Evolutionary conservation across 2,113 vertebrate genomes (phyloP).

Genomic region (Pholis gunnellus): DNA sequence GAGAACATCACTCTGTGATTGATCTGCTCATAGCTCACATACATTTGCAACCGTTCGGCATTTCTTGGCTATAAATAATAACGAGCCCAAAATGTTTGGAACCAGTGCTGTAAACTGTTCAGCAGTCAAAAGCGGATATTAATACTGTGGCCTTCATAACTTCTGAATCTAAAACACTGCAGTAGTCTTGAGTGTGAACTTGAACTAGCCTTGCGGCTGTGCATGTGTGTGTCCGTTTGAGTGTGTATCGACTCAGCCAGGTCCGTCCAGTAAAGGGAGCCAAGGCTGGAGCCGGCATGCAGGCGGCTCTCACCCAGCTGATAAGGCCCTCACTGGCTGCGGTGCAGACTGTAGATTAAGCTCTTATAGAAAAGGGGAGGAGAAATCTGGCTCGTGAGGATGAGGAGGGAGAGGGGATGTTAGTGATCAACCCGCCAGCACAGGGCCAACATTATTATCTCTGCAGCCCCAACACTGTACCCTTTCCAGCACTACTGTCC

Average conservation of each 20-base stretch:
- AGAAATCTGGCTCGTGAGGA: slow-evolving; percentile 58
- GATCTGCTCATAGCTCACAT: neutral
- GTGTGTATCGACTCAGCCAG: slow-evolving; percentile 41
- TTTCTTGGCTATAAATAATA: slow-evolving; percentile 2
- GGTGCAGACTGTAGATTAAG: slow-evolving; percentile 67
- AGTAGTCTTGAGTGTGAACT: slow-evolving; percentile 35
- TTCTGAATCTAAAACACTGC: slow-evolving; percentile 1
- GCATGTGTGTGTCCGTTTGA: slow-evolving; percentile 1
- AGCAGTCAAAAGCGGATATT: neutral
- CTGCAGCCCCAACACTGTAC: slow-evolving; percentile 29
- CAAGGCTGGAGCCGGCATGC: slow-evolving; percentile 56
- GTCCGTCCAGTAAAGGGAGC: slow-evolving; percentile 50
- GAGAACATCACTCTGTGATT: neutral
- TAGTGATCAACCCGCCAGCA: slow-evolving; percentile 44
- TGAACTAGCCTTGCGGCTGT: slow-evolving; percentile 30
- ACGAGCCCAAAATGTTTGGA: neutral
- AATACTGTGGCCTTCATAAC: neutral
- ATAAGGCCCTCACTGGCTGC: slow-evolving; percentile 59
- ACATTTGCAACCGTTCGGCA: neutral
- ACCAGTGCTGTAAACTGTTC: neutral
- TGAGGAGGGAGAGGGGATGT: slow-evolving; percentile 10
- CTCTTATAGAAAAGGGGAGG: slow-evolving; percentile 53
- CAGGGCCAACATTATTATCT: slow-evolving; percentile 53
- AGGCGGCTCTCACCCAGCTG: slow-evolving; percentile 52
- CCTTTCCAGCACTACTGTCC: slow-evolving; percentile 29